phyloP scores from a whole-genome alignment of 2,888 invertebrate species.

The Scrobipalpa costella region DNA sequence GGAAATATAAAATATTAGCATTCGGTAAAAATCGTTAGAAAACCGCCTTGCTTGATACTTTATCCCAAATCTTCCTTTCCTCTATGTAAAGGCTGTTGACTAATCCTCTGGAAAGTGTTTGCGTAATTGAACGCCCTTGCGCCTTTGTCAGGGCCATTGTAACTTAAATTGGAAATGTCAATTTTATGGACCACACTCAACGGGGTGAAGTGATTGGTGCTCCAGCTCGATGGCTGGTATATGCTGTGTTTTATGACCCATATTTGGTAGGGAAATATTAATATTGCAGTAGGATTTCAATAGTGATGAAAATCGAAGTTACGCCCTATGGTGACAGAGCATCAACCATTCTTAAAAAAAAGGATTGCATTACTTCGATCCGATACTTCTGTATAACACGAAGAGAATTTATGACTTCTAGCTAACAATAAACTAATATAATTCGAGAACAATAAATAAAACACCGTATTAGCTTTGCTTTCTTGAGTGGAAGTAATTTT shows the following conservation, averaged over 20 bases:
- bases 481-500: too few relatives aligned
- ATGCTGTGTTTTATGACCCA: background rate
- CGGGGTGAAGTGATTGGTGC: conserved; percentile 8
- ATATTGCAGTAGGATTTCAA: background rate
- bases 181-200: conserved; percentile 25
- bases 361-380: too few relatives aligned
- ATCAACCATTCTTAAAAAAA: too few relatives aligned
- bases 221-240: background rate
- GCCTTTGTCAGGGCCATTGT: conserved; percentile 32
- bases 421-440: too few relatives aligned
- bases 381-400: too few relatives aligned
- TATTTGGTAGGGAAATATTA: background rate
- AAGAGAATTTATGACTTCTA: too few relatives aligned
- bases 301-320: background rate
- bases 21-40: too few relatives aligned
- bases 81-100: background rate
- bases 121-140: conserved; percentile 38
- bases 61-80: background rate
- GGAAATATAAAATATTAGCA: too few relatives aligned
- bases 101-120: conserved; percentile 37
- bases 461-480: too few relatives aligned
- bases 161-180: conserved; percentile 38
- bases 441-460: too few relatives aligned
- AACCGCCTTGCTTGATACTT: background rate
- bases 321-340: too few relatives aligned